Base-by-base conservation (phyloP, 2,797 vertebrate species). In the Poecilia picta region DNA sequence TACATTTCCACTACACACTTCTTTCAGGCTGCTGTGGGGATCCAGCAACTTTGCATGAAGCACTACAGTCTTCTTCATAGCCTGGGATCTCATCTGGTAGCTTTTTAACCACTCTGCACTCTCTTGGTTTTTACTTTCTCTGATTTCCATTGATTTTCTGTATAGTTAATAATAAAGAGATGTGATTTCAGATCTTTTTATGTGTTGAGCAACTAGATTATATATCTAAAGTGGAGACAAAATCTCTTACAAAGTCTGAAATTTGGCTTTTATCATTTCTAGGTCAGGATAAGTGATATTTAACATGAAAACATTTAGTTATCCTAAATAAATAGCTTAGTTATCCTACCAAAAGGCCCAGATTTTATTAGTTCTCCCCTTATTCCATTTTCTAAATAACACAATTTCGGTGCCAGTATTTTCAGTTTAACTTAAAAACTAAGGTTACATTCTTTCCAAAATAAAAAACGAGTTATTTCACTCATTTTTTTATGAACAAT, bases 41-140 rank as follows among this genome's bases (percentile, higher is more conserved):
- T 99, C 98, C 93, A 98, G 92, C 55, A 97, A 94, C 93, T 96
- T 98, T 76, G 98, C 97, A 80, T 97, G 95, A 31, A 95, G 93
- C 47, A 88, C 89, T 83, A 99, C 91, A 0, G 96, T 95, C 85
- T 94, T 97, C 72, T 84, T 96, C 90, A 99, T 96, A 43, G 95
- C 95, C 78, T 97, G 94, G 75, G 95, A 95, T 79, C 95, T 97
- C 83, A 93, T 95, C 72, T 93, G 96, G 86, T 97, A 95, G 74
- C 89, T 95, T 77, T 91, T 96, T 85, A 96, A 83, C 97, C 98
- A 98, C 59, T 94, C 90, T 53, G 87, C 87, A 47, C 93, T 95
- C 90, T 97, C 94, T 84, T 93, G 93, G 49, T 94, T 94, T 83
- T 91, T 93, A 79, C 91, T 92, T 8, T 96, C 96, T 89, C 94